Conservation (phyloP, 2,113 vertebrate genomes). For the Rhynchopsitta pachyrhyncha region DNA sequence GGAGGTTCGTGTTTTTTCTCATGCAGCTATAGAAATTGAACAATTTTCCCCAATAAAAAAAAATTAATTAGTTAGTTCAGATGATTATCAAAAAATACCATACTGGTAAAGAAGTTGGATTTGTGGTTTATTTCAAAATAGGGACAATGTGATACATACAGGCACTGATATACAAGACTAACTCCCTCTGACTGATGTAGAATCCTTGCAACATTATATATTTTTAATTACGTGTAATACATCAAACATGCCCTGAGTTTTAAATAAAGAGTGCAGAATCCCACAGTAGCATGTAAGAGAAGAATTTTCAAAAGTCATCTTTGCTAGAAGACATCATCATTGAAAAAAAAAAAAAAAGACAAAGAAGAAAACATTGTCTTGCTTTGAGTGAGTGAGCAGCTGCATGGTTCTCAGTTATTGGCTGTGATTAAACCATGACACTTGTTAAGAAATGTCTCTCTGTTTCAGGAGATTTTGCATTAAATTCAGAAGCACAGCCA, state of each 20-base stretch:
- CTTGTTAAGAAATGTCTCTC: neutral
- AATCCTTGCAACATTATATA: neutral
- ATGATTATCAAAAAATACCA: neutral
- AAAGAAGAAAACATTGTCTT: neutral
- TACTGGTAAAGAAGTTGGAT: neutral
- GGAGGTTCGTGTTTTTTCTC: neutral
- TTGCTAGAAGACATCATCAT: neutral
- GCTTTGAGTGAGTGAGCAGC: neutral
- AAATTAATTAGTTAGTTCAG: neutral
- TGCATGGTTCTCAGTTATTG: neutral
- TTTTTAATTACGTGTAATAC: neutral
- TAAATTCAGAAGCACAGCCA: neutral
- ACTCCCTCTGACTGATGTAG: neutral
- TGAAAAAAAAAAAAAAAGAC: neutral
- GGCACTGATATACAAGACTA: neutral
- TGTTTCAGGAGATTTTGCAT: neutral
- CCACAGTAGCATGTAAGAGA: neutral
- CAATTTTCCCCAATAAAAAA: neutral
- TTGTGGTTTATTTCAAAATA: neutral
- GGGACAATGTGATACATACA: neutral
- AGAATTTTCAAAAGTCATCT: neutral
- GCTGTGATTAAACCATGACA: neutral
- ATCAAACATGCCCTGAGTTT: neutral
- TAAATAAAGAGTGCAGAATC: neutral
- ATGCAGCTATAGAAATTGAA: neutral